Base-by-base conservation (phyloP, 2,888 invertebrate species). In the Pyrrhopygopsis socrates region DNA sequence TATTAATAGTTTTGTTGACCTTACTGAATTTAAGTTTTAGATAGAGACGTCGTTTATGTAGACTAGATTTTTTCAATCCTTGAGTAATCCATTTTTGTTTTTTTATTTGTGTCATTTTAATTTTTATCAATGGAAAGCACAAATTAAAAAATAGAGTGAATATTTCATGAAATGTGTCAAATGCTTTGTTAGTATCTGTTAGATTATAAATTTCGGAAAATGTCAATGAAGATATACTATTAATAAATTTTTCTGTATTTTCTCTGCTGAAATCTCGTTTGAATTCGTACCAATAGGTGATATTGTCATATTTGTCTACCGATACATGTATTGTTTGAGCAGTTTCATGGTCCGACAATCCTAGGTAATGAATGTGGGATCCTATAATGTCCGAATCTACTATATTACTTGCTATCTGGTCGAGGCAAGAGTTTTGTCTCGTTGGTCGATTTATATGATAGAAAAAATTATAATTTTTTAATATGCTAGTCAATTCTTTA, bases 341-440 rank as follows among this genome's bases (percentile, higher is more conserved):
- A 4, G 82, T 82, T 24, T 82, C 82, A 15, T 82, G 82, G 27
- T 82, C 82, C 9, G 82, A 82, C 34, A 76, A 27, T 30, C 68
- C 76, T 71, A 77, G 20, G 4, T 34, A 50, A 54, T 82, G 75
- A 27, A 65, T 71, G 27, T 60, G 18, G 1, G 50, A 22, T 15
- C 6, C 15, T 18, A 27, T 65, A 18, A 73, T 38, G 1, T 34
- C 6, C 41, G 24, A 58, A 15, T 60, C 27, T 13, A 15, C 24
- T 13, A 71, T 65, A 54, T 83, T 83, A 73, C 83, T 77, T n/a
- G 73, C 77, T 73, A 83, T 73, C 20, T 63, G 45, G 27, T 82
- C 82, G 18, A 82, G 29, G 60, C 82, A 82, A 18, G 81, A 70
- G n/a, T 77, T 77, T 8, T 50, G 65, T 67, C 77, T 45, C 4